A percentile compares a stretch with the other conserved stretches of the same genome.
Conservation (phyloP, 1,140 invertebrate genomes). For the Argopecten irradians region DNA sequence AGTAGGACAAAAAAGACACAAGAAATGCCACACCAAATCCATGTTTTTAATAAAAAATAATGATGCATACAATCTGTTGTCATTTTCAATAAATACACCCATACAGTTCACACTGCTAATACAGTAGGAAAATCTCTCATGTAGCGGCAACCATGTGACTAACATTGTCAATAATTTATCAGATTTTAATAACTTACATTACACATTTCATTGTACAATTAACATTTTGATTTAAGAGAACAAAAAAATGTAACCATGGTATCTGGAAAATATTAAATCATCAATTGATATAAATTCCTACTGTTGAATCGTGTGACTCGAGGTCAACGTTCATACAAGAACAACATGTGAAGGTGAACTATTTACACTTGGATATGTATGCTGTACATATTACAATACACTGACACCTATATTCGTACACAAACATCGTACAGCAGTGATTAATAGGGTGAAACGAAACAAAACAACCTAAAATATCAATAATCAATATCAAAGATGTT, state of each 20-base stretch:
- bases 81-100: slow-evolving; percentile 46
- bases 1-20: neutral
- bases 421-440: neutral
- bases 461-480: neutral
- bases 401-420: neutral
- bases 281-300: neutral
- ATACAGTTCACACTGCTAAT: slow-evolving; percentile 36
- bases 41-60: slow-evolving; percentile 47
- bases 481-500: neutral
- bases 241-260: neutral
- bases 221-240: slow-evolving; percentile 12
- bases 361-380: slow-evolving; percentile 1
- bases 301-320: slow-evolving; percentile 10
- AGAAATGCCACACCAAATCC: slow-evolving; percentile 29
- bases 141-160: slow-evolving; percentile 14
- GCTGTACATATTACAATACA: neutral
- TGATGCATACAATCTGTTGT: slow-evolving; percentile 41
- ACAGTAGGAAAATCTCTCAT: slow-evolving; percentile 2
- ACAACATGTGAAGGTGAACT: neutral
- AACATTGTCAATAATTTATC: neutral
- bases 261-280: slow-evolving; percentile 16
- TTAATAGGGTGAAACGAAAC: neutral
- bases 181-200: neutral
- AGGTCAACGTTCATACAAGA: neutral
- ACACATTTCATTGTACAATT: slow-evolving; percentile 1